Base-by-base conservation (phyloP, 1,140 invertebrate species). In the Orius insidiosus region DNA sequence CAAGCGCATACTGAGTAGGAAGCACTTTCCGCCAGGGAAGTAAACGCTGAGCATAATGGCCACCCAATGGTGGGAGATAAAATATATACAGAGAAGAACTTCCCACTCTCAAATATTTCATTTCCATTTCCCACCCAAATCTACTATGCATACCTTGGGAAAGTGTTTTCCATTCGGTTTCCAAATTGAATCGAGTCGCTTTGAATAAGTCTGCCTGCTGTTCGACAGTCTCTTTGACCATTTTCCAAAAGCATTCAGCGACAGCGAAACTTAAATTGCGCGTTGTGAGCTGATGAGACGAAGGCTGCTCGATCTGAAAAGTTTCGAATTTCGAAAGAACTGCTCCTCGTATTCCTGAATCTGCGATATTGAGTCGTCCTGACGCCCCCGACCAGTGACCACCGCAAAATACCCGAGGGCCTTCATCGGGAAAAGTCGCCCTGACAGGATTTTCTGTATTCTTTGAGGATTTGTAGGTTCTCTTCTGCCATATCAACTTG, bases 121-220 rank as follows among this genome's bases (percentile, higher is more conserved):
- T n/a, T n/a, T n/a, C n/a, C n/a, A n/a, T n/a, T n/a, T n/a, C n/a
- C n/a, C n/a, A n/a, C n/a, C n/a, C n/a, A n/a, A n/a, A n/a, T n/a
- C n/a, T n/a, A n/a, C n/a, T n/a, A n/a, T n/a, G n/a, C n/a, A n/a
- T 58, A 83, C 79, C 80, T 76, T 6, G 93, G 90, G 60, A 94
- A 98, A 56, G 87, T 97, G 63, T 98, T 98, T 98, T 98, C 96
- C 96, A 99, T 68, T 98, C 94, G 0, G 93, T 96, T 74, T 98
- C 95, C 43, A 98, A 67, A 68, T 98, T 98, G 60, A 96, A 98
- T 51, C 94, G 71, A 34, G 84, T 85, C 1, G 94, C 94, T 74
- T 96, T 96, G 64, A 98, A 98, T 16, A 90, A 83, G 71, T 99
- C 95, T 0, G 94, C 89, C 68, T 99, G 95, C 58, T 98, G 93